Conservation (phyloP, 2,797 vertebrate genomes). For the Premnoplex brunnescens region DNA sequence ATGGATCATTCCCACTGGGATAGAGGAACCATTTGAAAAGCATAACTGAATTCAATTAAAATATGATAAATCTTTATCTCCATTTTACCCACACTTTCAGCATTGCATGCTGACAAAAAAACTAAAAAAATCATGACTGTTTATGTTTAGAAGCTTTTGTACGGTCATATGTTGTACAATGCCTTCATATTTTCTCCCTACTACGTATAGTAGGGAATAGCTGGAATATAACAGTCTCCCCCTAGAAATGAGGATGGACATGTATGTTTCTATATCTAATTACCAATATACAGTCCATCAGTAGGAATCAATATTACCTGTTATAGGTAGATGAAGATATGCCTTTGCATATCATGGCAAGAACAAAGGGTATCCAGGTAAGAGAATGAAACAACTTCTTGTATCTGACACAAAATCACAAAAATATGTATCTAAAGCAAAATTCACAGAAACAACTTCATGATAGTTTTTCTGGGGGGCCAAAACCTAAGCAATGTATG, state of each 20-base stretch:
- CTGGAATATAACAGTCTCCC: neutral
- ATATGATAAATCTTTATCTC: constrained; percentile 39
- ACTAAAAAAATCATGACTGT: neutral
- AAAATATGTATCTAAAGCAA: neutral
- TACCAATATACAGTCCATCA: neutral
- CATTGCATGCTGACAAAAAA: neutral
- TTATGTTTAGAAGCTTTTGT: constrained; percentile 4
- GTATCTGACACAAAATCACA: neutral
- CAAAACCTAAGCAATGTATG: neutral
- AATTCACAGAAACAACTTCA: neutral
- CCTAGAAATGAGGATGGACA: neutral
- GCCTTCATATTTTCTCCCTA: neutral
- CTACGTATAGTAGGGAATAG: neutral
- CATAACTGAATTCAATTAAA: constrained; percentile 44
- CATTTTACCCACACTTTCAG: neutral
- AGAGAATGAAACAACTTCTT: neutral
- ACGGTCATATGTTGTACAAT: neutral
- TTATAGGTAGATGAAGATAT: neutral
- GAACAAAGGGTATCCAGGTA: neutral
- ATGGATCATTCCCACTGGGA: constrained; percentile 45
- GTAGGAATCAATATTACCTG: neutral
- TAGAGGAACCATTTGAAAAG: constrained; percentile 27
- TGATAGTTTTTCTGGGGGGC: neutral
- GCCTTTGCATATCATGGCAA: neutral
- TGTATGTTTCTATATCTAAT: neutral